A percentile compares a stretch with the other conserved stretches of the same genome.
phyloP scores from a whole-genome alignment of 2,797 vertebrate genomes.

The Sebastes hubbsi region DNA sequence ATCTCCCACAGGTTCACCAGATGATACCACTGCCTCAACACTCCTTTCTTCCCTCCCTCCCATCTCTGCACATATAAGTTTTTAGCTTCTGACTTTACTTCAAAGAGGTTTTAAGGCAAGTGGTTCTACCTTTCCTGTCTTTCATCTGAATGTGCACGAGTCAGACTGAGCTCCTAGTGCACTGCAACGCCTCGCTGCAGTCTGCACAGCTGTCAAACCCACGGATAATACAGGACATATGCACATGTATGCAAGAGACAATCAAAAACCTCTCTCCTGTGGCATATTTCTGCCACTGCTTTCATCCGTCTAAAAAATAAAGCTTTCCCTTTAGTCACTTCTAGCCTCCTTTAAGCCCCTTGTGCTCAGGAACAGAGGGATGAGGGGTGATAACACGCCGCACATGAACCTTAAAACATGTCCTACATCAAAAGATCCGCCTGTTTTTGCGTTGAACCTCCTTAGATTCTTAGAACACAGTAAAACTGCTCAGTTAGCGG shows the following conservation, averaged over 20 bases:
- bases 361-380: conserved; percentile 34
- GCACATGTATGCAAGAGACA: conserved; percentile 24
- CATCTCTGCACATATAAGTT: conserved; percentile 45
- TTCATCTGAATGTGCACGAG: conserved; percentile 50
- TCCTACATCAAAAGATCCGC: conserved; percentile 52
- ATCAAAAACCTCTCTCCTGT: conserved; percentile 9
- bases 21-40: conserved; percentile 59
- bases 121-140: conserved; percentile 51
- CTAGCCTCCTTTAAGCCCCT: conserved; percentile 17
- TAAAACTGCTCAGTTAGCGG: conserved; percentile 42
- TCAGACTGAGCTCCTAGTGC: conserved; percentile 7
- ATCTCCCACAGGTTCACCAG: conserved; percentile 62
- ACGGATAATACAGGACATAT: conserved; percentile 7
- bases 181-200: neutral
- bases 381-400: conserved; percentile 37
- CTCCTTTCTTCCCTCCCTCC: conserved; percentile 39
- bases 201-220: conserved; percentile 33
- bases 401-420: conserved; percentile 55
- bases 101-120: conserved; percentile 69
- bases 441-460: conserved; percentile 31
- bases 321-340: conserved; percentile 27
- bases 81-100: conserved; percentile 66
- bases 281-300: neutral
- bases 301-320: conserved; percentile 11
- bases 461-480: conserved; percentile 47